phyloP scores from a whole-genome alignment of 2,113 vertebrate genomes.

The Leucoraja erinaceus region DNA sequence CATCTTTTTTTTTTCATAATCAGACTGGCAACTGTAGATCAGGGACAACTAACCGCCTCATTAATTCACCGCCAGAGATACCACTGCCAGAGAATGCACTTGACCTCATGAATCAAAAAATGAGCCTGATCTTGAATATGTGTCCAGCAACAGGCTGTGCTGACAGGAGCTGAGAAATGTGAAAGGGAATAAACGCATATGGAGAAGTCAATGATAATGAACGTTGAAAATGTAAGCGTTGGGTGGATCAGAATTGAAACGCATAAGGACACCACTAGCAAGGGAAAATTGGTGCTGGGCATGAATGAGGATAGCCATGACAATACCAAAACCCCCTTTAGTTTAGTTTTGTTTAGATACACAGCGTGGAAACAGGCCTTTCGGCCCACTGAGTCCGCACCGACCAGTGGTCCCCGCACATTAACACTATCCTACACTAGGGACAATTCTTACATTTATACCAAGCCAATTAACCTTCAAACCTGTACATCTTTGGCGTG shows the following conservation, averaged over 20 bases:
- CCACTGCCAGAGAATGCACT: neutral
- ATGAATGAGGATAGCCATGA: neutral
- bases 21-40: constrained; percentile 38
- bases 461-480: too few relatives aligned
- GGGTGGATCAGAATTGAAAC: too few relatives aligned
- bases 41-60: neutral
- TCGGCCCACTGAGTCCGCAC: too few relatives aligned
- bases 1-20: constrained; percentile 42
- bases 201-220: neutral
- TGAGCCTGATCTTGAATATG: neutral
- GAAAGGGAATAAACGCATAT: neutral
- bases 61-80: constrained; percentile 21
- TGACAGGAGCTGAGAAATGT: neutral
- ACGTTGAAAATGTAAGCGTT: neutral
- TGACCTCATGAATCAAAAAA: constrained; percentile 26
- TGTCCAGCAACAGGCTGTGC: neutral
- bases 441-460: too few relatives aligned
- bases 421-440: too few relatives aligned
- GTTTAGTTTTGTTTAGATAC: too few relatives aligned
- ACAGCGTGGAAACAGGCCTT: too few relatives aligned
- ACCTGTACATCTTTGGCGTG: too few relatives aligned
- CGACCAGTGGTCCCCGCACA: too few relatives aligned
- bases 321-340: too few relatives aligned
- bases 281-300: neutral
- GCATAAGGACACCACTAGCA: neutral